Base-by-base conservation (phyloP, 2,113 vertebrate genomes). In the Dipodomys stephensi region DNA sequence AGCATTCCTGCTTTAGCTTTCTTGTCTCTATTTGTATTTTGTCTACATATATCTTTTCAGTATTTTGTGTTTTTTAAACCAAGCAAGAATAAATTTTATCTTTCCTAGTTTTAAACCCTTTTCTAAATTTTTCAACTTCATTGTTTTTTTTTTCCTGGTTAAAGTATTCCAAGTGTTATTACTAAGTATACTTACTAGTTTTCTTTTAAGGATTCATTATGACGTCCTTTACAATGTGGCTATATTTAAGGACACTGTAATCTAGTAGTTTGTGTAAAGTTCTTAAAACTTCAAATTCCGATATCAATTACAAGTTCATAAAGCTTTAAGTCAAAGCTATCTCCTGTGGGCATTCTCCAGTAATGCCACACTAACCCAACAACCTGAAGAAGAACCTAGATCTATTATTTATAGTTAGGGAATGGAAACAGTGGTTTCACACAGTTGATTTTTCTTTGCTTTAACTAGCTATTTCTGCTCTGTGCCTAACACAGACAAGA, bases 251-350 rank as follows among this genome's bases (percentile, higher is more conserved):
- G 60, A 60, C 23, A 90, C 22, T 90, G 78, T 69, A 68, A 39
- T 83, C 68, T 78, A 95, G 92, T 0, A 67, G 28, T 81, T 10
- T 82, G 62, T 57, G 30, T 83, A 27, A 76, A 86, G 46, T 80
- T 88, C 44, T 53, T 92, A 44, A 91, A 77, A 71, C 13, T 68
- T 82, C 68, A 76, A 76, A 74, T 87, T 93, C 69, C 39, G 68
- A 88, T 73, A 92, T 6, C 65, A 87, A 79, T 88, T 92, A 83
- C 67, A 95, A 93, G 72, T 23, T n/a, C 81, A 79, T 68, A 90
- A 39, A 80, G 19, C 39, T 88, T 67, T 79, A 74, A 88, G 67
- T 72, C 35, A 80, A 93, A 93, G 53, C 11, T 23, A 83, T 44
- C 10, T 64, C 64, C 71, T 79, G 10, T 68, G 74, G 87, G 85